Conservation (phyloP, 2,888 invertebrate species). For the Acanthoscelides obtectus region DNA sequence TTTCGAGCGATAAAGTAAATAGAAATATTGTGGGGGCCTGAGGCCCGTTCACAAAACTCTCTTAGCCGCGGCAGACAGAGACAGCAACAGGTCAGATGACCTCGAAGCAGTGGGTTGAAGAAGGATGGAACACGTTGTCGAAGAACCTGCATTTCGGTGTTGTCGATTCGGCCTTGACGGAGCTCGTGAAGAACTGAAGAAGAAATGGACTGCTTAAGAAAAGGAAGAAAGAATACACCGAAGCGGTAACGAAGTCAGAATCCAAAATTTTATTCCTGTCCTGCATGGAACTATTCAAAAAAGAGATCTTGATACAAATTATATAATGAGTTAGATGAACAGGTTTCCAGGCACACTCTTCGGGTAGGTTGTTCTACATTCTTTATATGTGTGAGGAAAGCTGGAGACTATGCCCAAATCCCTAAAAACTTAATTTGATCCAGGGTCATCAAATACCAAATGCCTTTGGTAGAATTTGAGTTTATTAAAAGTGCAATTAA, state of each 20-base stretch:
- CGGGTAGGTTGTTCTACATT: too few species aligned
- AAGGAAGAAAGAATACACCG: too few species aligned
- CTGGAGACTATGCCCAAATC: too few species aligned
- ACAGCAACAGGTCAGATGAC: slow-evolving; percentile 1
- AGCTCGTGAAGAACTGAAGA: not conserved
- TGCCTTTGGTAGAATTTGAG: not conserved
- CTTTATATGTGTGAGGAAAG: too few species aligned
- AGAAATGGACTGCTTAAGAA: not conserved
- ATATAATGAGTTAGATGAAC: too few species aligned
- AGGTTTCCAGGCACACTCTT: too few species aligned
- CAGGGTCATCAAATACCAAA: too few species aligned
- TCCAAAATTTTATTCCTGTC: too few species aligned
- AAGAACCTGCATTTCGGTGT: not conserved
- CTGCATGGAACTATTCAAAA: too few species aligned
- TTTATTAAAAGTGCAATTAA: not conserved
- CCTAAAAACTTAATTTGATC: too few species aligned
- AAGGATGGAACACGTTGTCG: not conserved
- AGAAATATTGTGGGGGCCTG: slow-evolving; percentile 33
- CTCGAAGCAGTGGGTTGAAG: not conserved
- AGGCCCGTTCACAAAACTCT: slow-evolving; percentile 10
- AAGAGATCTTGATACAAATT: too few species aligned
- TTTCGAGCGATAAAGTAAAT: slow-evolving; percentile 38
- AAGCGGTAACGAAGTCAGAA: too few species aligned
- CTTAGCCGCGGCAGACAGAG: slow-evolving; percentile 13
- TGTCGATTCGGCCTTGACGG: not conserved